Conservation (phyloP, 2,888 invertebrate genomes). For the Rhopalosiphum nymphaeae region DNA sequence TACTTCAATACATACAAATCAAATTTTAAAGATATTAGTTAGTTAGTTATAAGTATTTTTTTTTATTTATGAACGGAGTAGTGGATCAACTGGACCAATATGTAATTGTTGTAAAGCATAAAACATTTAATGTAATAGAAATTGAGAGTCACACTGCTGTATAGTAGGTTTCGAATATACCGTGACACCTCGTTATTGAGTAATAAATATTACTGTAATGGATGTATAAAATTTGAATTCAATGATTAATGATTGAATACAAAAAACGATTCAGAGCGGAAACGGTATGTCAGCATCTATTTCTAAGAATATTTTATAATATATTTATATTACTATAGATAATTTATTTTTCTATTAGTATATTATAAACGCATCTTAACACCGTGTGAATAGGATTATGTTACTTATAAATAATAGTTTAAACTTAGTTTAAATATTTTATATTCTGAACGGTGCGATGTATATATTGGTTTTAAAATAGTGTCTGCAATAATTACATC, state of each 20-base stretch:
- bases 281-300: background rate
- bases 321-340: background rate
- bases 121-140: background rate
- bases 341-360: background rate
- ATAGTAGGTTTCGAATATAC: background rate
- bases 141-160: background rate
- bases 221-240: background rate
- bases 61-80: too few species aligned
- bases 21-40: too few species aligned
- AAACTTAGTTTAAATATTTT: too few species aligned
- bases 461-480: too few species aligned
- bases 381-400: background rate
- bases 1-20: too few species aligned
- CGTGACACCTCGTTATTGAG: background rate
- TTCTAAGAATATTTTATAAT: background rate
- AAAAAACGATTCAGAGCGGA: background rate
- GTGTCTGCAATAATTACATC: too few species aligned
- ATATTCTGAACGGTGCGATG: too few species aligned
- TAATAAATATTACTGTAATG: background rate
- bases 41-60: too few species aligned
- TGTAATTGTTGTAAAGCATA: too few species aligned
- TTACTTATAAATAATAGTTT: background rate
- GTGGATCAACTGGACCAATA: too few species aligned
- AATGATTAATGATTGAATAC: background rate
- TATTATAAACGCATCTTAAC: background rate